These are phyloP conservation scores for Podiceps cristatus DNA, from an alignment of 2,113 vertebrate species.

Conservation along the genomic window DNA sequence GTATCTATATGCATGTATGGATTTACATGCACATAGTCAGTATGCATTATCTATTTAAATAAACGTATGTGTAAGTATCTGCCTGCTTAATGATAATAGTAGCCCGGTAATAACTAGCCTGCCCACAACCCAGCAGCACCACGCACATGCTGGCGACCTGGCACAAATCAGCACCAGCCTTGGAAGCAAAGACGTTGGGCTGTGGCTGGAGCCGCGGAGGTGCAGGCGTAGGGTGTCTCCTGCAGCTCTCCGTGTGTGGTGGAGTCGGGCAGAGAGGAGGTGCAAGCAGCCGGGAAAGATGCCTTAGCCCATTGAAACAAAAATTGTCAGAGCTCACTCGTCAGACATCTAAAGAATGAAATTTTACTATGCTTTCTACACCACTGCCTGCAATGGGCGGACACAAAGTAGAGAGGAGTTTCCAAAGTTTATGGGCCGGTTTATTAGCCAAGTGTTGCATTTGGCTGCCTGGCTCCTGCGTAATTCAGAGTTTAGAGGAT, in stretches of 20 bases:
- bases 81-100: neutral
- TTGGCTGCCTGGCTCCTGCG: neutral
- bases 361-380: neutral
- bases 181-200: fast-evolving
- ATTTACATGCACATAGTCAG: neutral
- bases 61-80: fast-evolving
- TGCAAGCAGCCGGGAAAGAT: neutral
- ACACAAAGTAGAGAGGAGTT: neutral
- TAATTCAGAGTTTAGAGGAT: neutral
- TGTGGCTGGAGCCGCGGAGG: neutral
- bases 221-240: neutral
- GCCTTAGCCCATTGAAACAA: neutral
- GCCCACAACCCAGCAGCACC: neutral
- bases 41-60: neutral
- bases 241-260: neutral
- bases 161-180: fast-evolving
- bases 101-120: neutral
- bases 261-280: neutral
- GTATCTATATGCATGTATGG: neutral
- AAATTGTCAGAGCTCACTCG: neutral
- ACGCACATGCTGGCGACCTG: fast-evolving
- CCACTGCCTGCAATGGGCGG: neutral
- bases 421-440: neutral
- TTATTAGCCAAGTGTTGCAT: neutral
- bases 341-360: neutral